phyloP scores from a whole-genome alignment of 2,113 vertebrate species.

The Epinephelus lanceolatus region DNA sequence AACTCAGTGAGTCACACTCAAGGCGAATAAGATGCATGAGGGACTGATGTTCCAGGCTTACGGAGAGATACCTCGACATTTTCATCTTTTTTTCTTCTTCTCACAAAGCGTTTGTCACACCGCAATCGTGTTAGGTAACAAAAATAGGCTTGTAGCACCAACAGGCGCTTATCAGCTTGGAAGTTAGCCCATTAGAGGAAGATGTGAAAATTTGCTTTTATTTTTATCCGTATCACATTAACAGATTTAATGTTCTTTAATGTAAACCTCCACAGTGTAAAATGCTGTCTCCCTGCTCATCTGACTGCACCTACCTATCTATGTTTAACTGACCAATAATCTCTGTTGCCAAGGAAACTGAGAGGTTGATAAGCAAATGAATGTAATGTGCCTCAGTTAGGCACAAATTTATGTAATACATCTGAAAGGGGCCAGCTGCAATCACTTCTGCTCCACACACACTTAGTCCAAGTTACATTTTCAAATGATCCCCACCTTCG shows the following conservation, averaged over 20 bases:
- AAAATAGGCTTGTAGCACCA: conserved; percentile 4
- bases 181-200: conserved; percentile 1
- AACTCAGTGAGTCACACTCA: conserved; percentile 55
- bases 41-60: conserved; percentile 32
- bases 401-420: conserved; percentile 73
- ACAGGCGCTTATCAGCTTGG: conserved; percentile 8
- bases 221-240: not conserved
- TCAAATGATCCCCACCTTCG: conserved; percentile 41
- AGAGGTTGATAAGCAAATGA: conserved; percentile 78
- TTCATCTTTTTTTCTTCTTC: not conserved
- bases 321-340: conserved; percentile 72
- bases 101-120: conserved; percentile 25
- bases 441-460: conserved; percentile 39
- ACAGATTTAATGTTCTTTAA: conserved; percentile 3
- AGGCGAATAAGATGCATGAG: conserved; percentile 29
- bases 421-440: conserved; percentile 57
- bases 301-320: conserved; percentile 66
- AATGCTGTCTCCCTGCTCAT: conserved; percentile 41
- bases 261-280: conserved; percentile 19
- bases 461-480: conserved; percentile 18
- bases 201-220: not conserved
- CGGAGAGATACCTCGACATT: conserved; percentile 36
- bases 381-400: conserved; percentile 75
- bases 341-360: conserved; percentile 81
- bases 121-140: conserved; percentile 14